phyloP scores from a whole-genome alignment of 2,113 vertebrate genomes.

The Atrichornis clamosus region DNA sequence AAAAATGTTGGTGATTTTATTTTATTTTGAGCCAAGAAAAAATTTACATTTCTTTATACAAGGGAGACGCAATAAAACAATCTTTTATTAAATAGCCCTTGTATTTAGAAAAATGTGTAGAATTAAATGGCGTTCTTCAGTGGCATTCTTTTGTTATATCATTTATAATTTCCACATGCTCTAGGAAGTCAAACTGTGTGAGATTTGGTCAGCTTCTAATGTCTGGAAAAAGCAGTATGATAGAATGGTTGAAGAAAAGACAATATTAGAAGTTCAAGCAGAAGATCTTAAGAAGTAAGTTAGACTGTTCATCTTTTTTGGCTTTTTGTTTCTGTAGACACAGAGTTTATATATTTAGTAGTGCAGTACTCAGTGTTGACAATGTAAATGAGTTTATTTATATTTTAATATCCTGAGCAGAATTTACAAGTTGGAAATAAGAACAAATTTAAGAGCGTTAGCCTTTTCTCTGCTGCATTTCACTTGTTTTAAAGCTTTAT shows the following conservation, averaged over 20 bases:
- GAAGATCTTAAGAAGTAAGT: conserved; percentile 79
- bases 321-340: not conserved
- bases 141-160: not conserved
- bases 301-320: not conserved
- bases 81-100: not conserved
- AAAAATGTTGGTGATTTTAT: not conserved
- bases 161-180: conserved; percentile 41
- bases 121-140: not conserved
- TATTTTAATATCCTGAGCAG: not conserved
- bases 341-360: not conserved
- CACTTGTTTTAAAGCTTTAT: not conserved
- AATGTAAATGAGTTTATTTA: not conserved
- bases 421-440: not conserved
- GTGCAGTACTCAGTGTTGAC: not conserved
- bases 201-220: conserved; percentile 69
- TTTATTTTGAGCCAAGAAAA: not conserved
- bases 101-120: not conserved
- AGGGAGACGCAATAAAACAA: not conserved
- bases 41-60: not conserved
- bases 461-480: not conserved
- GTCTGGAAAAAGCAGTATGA: conserved; percentile 76
- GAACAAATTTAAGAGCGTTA: not conserved
- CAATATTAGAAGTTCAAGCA: conserved; percentile 68
- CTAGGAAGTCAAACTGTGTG: conserved; percentile 79
- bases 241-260: conserved; percentile 73